These are phyloP conservation scores for Steinernema khuongi DNA, from an alignment of 1,140 invertebrate species.

Conservation along the genomic window DNA sequence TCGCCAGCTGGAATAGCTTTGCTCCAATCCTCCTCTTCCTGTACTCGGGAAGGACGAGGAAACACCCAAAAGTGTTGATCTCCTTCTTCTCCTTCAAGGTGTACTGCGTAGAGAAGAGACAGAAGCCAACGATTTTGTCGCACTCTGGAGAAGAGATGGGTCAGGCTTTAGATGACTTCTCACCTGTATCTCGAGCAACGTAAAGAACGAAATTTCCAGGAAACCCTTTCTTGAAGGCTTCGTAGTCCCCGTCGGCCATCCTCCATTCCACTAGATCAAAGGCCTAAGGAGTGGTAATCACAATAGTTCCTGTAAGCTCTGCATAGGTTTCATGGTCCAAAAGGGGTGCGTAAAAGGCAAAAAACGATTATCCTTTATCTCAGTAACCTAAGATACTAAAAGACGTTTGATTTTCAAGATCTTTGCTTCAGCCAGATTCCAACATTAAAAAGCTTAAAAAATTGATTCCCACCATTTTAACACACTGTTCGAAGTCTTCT, in stretches of 20 bases:
- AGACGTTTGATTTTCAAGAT: no score
- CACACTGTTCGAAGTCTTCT: constrained; percentile 1
- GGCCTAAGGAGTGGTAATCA: not conserved
- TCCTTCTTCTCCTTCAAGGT: not conserved
- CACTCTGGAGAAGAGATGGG: not conserved
- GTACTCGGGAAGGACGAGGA: not conserved
- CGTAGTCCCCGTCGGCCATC: not conserved
- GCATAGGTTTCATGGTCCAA: no score
- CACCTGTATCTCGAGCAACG: not conserved
- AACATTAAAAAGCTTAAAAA: no score
- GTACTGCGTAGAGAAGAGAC: not conserved
- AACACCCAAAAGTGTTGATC: not conserved
- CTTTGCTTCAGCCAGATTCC: no score
- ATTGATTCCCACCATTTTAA: not conserved
- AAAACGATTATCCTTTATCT: no score
- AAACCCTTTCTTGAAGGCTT: not conserved
- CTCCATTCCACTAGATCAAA: not conserved
- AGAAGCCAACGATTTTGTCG: not conserved
- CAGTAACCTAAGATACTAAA: no score
- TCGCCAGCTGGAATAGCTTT: not conserved
- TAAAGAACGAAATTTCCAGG: not conserved
- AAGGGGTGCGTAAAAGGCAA: no score
- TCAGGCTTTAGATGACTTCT: not conserved
- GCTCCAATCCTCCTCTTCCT: not conserved
- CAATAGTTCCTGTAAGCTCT: no score